Percentiles rank a stretch among this genome's conserved stretches.
phyloP scores from a whole-genome alignment of 2,113 vertebrate genomes.

The Boulengeromyrus knoepffleri region DNA sequence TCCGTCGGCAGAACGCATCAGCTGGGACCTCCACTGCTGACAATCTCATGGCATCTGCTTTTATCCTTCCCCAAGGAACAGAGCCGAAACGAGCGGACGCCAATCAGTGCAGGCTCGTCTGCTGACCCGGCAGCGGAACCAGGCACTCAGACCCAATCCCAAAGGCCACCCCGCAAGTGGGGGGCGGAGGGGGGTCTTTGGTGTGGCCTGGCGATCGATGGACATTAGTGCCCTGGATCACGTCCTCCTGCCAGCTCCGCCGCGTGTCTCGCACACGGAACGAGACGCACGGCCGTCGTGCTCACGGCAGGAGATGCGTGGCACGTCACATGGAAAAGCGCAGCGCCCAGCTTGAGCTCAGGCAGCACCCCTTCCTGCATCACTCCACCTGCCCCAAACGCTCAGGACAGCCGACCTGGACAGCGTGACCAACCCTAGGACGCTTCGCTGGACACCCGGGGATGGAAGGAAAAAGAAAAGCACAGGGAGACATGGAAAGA shows the following conservation, averaged over 20 bases:
- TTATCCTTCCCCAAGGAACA: neutral
- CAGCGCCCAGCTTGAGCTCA: neutral
- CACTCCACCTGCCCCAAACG: neutral
- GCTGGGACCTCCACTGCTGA: neutral
- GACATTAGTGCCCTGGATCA: slow-evolving; percentile 43
- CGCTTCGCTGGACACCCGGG: slow-evolving; percentile 40
- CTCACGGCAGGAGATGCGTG: neutral
- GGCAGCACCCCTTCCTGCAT: neutral
- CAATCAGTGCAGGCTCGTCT: neutral
- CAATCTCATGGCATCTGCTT: neutral
- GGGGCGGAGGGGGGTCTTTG: neutral
- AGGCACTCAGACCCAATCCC: slow-evolving; percentile 25
- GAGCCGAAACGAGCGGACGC: neutral
- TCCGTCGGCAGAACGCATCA: neutral
- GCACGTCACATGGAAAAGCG: neutral
- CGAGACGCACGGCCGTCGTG: neutral
- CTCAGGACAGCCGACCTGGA: slow-evolving; percentile 4
- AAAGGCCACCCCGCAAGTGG: slow-evolving; percentile 14
- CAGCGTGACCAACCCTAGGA: slow-evolving; percentile 41
- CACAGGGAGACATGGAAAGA: neutral
- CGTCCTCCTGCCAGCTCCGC: neutral
- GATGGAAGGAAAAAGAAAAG: neutral
- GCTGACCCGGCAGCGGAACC: slow-evolving; percentile 2
- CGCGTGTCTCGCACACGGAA: neutral
- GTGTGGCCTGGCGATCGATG: slow-evolving; percentile 44